Percentiles rank a stretch among this genome's conserved stretches.
phyloP scores from a whole-genome alignment of 1,140 invertebrate genomes.

The Diorhabda sublineata region DNA sequence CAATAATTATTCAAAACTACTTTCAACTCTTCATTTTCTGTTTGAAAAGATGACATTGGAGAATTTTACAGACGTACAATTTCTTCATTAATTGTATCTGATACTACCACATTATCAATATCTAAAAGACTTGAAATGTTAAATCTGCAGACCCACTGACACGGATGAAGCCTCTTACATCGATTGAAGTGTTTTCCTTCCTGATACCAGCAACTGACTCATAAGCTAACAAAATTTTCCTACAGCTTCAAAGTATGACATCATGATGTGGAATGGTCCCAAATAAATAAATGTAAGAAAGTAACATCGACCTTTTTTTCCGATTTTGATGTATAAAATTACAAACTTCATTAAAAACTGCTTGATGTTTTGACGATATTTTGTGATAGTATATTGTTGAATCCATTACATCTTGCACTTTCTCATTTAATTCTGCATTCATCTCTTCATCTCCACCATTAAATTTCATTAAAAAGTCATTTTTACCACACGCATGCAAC shows the following conservation, averaged over 20 bases:
- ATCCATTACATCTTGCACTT: constrained; percentile 20
- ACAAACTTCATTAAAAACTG: constrained; percentile 32
- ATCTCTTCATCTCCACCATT: constrained; percentile 13
- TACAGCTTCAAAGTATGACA: constrained; percentile 23
- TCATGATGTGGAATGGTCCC: too few relatives aligned
- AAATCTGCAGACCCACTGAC: constrained; percentile 33
- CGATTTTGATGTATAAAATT: constrained; percentile 30
- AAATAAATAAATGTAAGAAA: constrained; percentile 17
- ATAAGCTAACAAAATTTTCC: constrained; percentile 36
- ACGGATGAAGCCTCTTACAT: constrained; percentile 33
- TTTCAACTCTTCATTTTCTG: too few relatives aligned
- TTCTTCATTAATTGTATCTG: too few relatives aligned
- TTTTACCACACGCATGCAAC: constrained; percentile 18
- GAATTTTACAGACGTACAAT: too few relatives aligned
- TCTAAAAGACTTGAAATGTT: constrained; percentile 30
- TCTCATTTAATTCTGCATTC: constrained; percentile 13
- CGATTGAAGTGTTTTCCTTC: constrained; percentile 38
- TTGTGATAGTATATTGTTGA: constrained; percentile 21
- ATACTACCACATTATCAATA: not conserved
- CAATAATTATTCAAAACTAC: not conserved
- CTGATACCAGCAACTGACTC: constrained; percentile 42
- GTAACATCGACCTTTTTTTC: constrained; percentile 30
- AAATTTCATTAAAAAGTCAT: constrained; percentile 15
- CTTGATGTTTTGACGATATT: constrained; percentile 25
- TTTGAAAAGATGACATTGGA: too few relatives aligned